Evolutionary conservation across 2,113 vertebrate genomes (phyloP).

Genomic region (Paracanthobrama guichenoti): DNA sequence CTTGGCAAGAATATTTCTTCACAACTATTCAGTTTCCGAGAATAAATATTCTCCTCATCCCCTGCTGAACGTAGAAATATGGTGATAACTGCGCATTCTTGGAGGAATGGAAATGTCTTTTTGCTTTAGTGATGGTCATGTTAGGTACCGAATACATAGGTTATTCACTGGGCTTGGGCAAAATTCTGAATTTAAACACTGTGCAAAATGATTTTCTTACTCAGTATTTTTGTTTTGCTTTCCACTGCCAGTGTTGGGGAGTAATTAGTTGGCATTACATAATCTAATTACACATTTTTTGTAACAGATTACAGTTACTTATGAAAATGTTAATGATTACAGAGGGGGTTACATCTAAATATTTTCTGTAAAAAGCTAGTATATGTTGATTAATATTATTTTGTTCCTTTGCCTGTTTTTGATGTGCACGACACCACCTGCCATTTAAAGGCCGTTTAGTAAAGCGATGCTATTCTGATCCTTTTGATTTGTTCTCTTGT

Average conservation of each 20-base stretch:
- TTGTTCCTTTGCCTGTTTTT: too few species aligned
- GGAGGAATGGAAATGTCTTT: constrained; percentile 54
- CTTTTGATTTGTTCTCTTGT: too few species aligned
- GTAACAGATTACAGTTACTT: too few species aligned
- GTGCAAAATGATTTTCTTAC: not conserved
- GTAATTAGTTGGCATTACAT: too few species aligned
- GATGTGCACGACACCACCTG: too few species aligned
- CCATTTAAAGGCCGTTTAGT: too few species aligned
- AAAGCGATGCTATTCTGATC: too few species aligned
- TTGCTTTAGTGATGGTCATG: constrained; percentile 58
- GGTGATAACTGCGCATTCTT: constrained; percentile 37
- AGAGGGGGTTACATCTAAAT: too few species aligned
- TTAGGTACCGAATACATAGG: not conserved
- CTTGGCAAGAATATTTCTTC: constrained; percentile 28
- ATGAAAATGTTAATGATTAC: too few species aligned
- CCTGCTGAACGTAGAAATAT: constrained; percentile 56
- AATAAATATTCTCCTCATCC: constrained; percentile 39
- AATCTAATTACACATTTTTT: too few species aligned
- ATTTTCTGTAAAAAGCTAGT: too few species aligned
- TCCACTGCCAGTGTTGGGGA: not conserved
- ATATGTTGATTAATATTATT: too few species aligned
- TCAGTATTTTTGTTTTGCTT: not conserved
- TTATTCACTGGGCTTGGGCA: not conserved
- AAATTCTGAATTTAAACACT: not conserved
- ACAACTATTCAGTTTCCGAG: constrained; percentile 47